phyloP scores from a whole-genome alignment of 2,113 vertebrate species.

The Amazona vittata region DNA sequence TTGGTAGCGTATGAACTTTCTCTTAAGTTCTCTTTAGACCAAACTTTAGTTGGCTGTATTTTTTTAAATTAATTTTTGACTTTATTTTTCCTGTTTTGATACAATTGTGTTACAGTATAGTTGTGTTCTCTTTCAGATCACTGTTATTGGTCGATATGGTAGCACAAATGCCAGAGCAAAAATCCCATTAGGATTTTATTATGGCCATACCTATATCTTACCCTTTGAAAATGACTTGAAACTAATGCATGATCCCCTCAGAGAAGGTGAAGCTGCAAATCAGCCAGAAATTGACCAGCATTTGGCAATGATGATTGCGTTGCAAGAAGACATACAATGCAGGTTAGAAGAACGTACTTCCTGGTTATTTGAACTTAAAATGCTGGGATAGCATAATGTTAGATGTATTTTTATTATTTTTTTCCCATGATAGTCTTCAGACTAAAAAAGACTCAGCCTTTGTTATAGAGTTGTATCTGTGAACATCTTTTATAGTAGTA shows the following conservation, averaged over 20 bases:
- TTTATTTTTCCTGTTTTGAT: neutral
- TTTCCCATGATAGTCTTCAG: neutral
- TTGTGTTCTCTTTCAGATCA: slow-evolving; percentile 82
- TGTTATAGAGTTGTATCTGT: neutral
- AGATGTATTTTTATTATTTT: neutral
- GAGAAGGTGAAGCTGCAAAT: slow-evolving; percentile 87
- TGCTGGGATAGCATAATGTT: neutral
- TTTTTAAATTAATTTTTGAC: neutral
- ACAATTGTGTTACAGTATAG: neutral
- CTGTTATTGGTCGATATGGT: slow-evolving; percentile 96
- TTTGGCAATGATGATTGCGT: slow-evolving; percentile 94
- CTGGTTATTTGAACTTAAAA: neutral
- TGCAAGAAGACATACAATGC: slow-evolving; percentile 99
- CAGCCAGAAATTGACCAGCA: slow-evolving; percentile 97
- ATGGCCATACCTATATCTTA: slow-evolving; percentile 96
- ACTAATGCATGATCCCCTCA: slow-evolving; percentile 93
- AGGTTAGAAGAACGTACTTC: slow-evolving; percentile 76
- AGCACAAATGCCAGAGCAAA: slow-evolving; percentile 98
- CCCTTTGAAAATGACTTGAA: slow-evolving; percentile 97
- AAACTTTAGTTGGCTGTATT: neutral
- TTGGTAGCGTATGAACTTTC: neutral
- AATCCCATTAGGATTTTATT: slow-evolving; percentile 97
- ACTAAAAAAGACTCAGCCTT: neutral
- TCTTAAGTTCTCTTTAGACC: neutral
- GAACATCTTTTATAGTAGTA: neutral